Evolutionary conservation across 2,113 vertebrate species (phyloP).

Genomic region (Gymnarchus niloticus): DNA sequence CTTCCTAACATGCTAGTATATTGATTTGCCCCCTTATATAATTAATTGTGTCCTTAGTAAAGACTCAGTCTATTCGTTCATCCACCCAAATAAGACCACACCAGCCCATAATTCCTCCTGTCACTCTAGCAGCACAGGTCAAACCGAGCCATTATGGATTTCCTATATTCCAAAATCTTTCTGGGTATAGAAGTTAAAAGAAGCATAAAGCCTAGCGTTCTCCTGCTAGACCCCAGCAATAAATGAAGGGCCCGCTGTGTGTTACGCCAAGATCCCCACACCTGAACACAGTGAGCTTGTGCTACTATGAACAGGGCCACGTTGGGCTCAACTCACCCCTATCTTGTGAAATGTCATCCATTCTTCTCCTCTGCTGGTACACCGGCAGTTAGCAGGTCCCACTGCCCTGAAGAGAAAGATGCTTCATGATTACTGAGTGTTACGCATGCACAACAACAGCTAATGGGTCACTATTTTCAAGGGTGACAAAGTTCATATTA

Average conservation of each 20-base stretch:
- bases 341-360: slow-evolving; percentile 1
- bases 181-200: background rate
- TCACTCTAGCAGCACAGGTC: background rate
- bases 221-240: background rate
- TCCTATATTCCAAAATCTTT: background rate
- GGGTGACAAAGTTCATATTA: background rate
- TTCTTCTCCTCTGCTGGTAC: background rate
- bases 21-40: background rate
- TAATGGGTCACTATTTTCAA: background rate
- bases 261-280: background rate
- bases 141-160: background rate
- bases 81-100: background rate
- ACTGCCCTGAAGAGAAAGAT: slow-evolving; percentile 5
- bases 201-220: background rate
- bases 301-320: background rate
- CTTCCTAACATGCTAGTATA: background rate
- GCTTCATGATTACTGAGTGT: background rate
- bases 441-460: background rate
- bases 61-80: too few species aligned
- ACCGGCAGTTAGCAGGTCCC: background rate
- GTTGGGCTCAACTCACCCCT: slow-evolving; percentile 3
- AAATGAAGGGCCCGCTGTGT: background rate
- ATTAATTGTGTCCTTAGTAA: background rate
- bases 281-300: background rate
- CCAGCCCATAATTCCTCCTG: background rate